phyloP scores from a whole-genome alignment of 2,113 vertebrate genomes.

The Diadophis punctatus region DNA sequence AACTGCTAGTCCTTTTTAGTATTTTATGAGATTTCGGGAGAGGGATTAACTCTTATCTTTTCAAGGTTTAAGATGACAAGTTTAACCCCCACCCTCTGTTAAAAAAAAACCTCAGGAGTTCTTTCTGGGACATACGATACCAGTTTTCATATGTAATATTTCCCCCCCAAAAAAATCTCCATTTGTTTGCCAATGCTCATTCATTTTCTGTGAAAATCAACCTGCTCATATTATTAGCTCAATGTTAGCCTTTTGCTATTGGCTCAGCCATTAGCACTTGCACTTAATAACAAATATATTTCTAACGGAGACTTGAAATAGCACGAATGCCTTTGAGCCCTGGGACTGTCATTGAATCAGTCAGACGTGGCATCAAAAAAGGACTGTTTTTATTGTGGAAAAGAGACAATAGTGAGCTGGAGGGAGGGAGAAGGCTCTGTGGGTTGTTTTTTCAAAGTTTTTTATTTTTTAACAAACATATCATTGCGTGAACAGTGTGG shows the following conservation, averaged over 20 bases:
- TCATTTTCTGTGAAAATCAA: constrained; percentile 18
- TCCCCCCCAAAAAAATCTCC: not conserved
- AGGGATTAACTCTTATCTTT: not conserved
- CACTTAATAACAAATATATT: constrained; percentile 53
- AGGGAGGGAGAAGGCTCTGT: not conserved
- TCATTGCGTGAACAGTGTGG: too few relatives aligned
- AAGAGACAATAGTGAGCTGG: not conserved
- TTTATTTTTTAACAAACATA: too few relatives aligned
- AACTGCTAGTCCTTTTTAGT: not conserved
- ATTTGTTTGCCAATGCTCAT: constrained; percentile 2
- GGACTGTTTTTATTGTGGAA: not conserved
- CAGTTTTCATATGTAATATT: not conserved
- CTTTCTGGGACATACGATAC: not conserved
- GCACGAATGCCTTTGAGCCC: constrained; percentile 46
- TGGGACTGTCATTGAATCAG: constrained; percentile 30
- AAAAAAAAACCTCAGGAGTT: not conserved
- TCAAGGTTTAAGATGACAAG: not conserved
- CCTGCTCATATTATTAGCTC: constrained; percentile 34
- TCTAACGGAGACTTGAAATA: constrained; percentile 34
- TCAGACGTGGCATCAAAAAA: not conserved
- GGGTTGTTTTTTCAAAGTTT: too few relatives aligned
- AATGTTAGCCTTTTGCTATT: constrained; percentile 51
- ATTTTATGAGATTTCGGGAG: not conserved
- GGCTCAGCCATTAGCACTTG: constrained; percentile 52
- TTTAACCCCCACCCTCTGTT: not conserved